Evolutionary conservation across 2,888 invertebrate species (phyloP).

Genomic region (Caenorhabditis sp.): DNA sequence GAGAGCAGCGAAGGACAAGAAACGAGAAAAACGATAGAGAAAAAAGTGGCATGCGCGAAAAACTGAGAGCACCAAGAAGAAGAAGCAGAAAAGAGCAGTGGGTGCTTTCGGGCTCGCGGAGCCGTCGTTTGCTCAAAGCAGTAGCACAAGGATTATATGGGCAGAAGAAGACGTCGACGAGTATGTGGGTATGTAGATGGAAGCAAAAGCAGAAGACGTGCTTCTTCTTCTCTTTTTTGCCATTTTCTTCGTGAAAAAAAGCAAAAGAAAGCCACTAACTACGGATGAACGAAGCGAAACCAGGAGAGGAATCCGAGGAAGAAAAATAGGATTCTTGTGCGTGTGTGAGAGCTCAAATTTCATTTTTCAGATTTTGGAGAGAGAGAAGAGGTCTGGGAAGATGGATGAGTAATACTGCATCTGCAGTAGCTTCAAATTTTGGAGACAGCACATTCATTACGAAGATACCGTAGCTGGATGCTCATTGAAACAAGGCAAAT

Average conservation of each 20-base stretch:
- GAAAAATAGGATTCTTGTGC: background rate
- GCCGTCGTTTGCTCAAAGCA: conserved; percentile 34
- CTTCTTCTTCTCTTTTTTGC: conserved; percentile 52
- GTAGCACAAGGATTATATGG: conserved; percentile 64
- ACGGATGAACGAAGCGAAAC: conserved; percentile 52
- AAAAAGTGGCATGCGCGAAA: conserved; percentile 51
- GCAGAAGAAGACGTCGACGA: conserved; percentile 51
- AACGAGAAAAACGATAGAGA: conserved; percentile 36
- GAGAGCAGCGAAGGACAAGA: conserved; percentile 38
- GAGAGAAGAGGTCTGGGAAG: background rate
- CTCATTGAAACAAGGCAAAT: too few relatives aligned
- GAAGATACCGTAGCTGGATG: background rate
- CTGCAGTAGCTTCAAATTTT: background rate
- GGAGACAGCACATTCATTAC: background rate
- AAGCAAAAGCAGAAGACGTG: conserved; percentile 40
- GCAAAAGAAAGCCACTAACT: conserved; percentile 51
- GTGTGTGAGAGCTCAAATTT: conserved; percentile 43
- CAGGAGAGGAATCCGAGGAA: conserved; percentile 22
- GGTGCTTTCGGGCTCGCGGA: conserved; percentile 48
- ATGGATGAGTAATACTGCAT: conserved; percentile 12
- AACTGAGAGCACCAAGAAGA: conserved; percentile 46
- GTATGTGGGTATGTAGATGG: conserved; percentile 39
- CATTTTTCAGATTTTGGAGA: conserved; percentile 27
- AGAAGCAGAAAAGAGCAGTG: conserved; percentile 51
- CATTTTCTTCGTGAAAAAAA: conserved; percentile 54